These are phyloP conservation scores for Barypeithes pellucidus DNA, from an alignment of 2,888 invertebrate species.

Conservation along the genomic window DNA sequence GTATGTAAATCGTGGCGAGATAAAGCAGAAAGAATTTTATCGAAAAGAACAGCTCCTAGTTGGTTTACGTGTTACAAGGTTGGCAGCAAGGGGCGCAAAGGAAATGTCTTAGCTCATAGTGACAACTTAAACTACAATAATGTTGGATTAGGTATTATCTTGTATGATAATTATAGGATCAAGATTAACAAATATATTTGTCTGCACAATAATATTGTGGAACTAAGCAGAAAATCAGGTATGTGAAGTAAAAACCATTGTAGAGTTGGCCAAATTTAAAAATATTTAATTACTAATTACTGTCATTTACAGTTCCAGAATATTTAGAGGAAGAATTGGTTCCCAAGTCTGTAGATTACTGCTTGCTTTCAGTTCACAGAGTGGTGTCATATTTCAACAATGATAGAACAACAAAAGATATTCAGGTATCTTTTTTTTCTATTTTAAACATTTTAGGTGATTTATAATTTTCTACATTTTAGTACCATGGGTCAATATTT, in stretches of 20 bases:
- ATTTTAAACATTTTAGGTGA: not conserved
- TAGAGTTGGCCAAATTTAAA: too few relatives aligned
- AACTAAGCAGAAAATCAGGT: constrained; percentile 52
- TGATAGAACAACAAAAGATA: constrained; percentile 49
- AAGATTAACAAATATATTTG: constrained; percentile 61
- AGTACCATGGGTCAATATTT: constrained; percentile 55
- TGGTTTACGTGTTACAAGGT: constrained; percentile 62
- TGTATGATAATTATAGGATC: constrained; percentile 61
- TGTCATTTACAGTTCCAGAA: constrained; percentile 60
- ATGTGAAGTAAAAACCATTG: constrained; percentile 44
- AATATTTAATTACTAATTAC: constrained; percentile 7
- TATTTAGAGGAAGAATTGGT: constrained; percentile 62
- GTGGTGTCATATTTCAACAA: constrained; percentile 60
- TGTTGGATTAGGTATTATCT: constrained; percentile 60
- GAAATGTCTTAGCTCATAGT: constrained; percentile 57
- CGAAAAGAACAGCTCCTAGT: constrained; percentile 59
- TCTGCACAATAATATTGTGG: constrained; percentile 57
- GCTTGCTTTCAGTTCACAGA: constrained; percentile 62
- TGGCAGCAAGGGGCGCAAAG: constrained; percentile 40
- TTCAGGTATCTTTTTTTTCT: constrained; percentile 46
- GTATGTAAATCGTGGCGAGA: constrained; percentile 63
- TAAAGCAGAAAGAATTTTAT: constrained; percentile 58
- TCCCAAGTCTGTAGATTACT: constrained; percentile 60
- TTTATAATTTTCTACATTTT: constrained; percentile 24
- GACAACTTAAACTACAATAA: constrained; percentile 60